A percentile compares a stretch with the other conserved stretches of the same genome.
Evolutionary conservation across 1,140 invertebrate species (phyloP).

Genomic region (Drosophila pseudoobscura): DNA sequence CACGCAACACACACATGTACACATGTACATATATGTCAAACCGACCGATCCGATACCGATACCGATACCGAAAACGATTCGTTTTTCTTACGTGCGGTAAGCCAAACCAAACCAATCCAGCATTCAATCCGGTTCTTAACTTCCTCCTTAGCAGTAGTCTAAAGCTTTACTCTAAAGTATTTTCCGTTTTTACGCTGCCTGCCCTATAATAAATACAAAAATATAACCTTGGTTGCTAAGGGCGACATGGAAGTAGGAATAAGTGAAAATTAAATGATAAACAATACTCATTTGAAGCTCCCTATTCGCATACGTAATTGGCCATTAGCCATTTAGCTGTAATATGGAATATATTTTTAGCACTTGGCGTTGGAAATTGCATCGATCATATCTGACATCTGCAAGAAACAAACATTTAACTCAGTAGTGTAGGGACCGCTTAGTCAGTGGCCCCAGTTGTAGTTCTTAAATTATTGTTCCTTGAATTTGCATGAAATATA

Average conservation of each 20-base stretch:
- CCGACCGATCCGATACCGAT: conserved; percentile 23
- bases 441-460: conserved; percentile 13
- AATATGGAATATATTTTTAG: conserved; percentile 39
- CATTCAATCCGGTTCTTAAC: conserved; percentile 42
- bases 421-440: conserved; percentile 19
- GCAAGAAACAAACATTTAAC: conserved; percentile 5
- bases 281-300: conserved; percentile 13
- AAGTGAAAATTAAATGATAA: conserved; percentile 12
- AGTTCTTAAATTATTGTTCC: conserved; percentile 43
- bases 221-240: conserved; percentile 45
- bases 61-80: conserved; percentile 31
- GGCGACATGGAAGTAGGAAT: neutral
- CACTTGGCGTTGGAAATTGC: conserved; percentile 49
- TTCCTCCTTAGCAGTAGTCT: conserved; percentile 42
- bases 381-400: conserved; percentile 24
- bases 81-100: conserved; percentile 57
- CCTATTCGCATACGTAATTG: conserved; percentile 17
- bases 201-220: conserved; percentile 17
- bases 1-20: conserved; percentile 49
- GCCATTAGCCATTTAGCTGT: conserved; percentile 43
- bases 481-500: conserved; percentile 35
- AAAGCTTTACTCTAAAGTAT: conserved; percentile 55
- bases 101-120: conserved; percentile 47
- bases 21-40: conserved; percentile 27
- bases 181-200: conserved; percentile 30